Evolutionary conservation across 2,797 vertebrate species (phyloP).

Genomic region (Pipistrellus pipistrellus): DNA sequence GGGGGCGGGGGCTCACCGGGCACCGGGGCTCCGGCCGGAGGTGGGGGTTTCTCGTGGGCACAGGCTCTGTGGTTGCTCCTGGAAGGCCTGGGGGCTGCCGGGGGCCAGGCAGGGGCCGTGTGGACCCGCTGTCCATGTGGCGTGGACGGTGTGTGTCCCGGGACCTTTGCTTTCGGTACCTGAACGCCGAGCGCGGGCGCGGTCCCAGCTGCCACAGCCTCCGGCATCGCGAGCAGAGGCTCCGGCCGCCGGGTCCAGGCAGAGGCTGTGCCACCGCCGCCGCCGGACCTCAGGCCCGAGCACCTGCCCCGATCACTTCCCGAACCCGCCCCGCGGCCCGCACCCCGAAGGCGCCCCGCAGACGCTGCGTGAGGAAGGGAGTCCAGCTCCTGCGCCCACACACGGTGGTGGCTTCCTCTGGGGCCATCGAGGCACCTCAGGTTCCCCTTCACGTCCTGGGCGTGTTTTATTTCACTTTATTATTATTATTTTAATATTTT

Average conservation of each 20-base stretch:
- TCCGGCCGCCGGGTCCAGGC: too few species aligned
- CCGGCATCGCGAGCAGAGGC: background rate
- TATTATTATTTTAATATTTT: too few species aligned
- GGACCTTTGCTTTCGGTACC: background rate
- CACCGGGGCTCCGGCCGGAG: too few species aligned
- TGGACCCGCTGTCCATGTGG: background rate
- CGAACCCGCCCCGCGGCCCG: background rate
- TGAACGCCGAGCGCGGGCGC: background rate
- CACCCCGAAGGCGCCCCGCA: background rate
- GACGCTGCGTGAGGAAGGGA: background rate
- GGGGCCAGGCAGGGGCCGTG: background rate
- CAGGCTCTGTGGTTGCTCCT: background rate
- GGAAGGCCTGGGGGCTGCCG: too few species aligned
- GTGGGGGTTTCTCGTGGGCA: rapidly evolving
- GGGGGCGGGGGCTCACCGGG: too few species aligned
- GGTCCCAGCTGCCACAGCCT: background rate
- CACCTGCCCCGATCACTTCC: too few species aligned
- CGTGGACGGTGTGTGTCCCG: background rate
- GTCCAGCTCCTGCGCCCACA: background rate
- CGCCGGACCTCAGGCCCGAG: too few species aligned
- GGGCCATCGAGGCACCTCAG: too few species aligned
- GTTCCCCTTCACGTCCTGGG: too few species aligned
- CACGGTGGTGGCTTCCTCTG: too few species aligned
- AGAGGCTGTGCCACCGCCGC: too few species aligned
- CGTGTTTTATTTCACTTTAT: too few species aligned